Evolutionary conservation across 2,797 vertebrate genomes (phyloP), one percentile per base, ranked within the genome.

Genomic region (Cynodonichthys magdalenae): DNA sequence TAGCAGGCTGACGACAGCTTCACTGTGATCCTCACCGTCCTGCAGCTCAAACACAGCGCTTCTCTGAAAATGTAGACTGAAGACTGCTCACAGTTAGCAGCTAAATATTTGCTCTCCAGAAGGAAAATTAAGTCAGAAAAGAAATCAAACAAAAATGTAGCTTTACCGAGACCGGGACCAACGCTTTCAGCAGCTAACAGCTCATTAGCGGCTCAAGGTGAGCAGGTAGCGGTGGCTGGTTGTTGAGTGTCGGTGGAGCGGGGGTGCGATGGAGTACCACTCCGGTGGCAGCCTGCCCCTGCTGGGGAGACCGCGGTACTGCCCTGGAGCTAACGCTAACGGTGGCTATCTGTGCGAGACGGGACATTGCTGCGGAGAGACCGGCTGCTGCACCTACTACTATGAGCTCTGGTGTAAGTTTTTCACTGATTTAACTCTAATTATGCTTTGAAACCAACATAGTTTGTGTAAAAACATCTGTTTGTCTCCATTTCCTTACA

Each of bases 321-420:
- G 96, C 84, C 94, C 96, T 0, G 96, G 96, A 57, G 92, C 94
- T 64, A 95, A 91, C 60, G 80, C 88, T 46, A 95, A 94, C 51
- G 95, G 93, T 71, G 95, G 95, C 8, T 98, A 98, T 86, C 94
- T 96, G 73, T 98, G 97, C 81, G 96, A 98, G 88, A 97, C 94
- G 0, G 97, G 97, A 19, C 96, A 98, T 93, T 98, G 97, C 94
- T 98, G 97, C 11, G 96, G 96, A 50, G 96, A 98, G 87, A 96
- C 93, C 0, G 96, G 97, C 77, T 98, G 97, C 93, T 98, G 96
- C 84, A 98, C 96, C 9, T 98, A 98, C 93, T 98, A 98, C 94
- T 98, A 98, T 47, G 96, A 98, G 77, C 95, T 98, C 61, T 98
- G 97, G 96, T 97, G 97, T 98, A 83, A 92, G 92, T 87, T 24